phyloP scores from a whole-genome alignment of 2,113 vertebrate species.

The Scomber colias region DNA sequence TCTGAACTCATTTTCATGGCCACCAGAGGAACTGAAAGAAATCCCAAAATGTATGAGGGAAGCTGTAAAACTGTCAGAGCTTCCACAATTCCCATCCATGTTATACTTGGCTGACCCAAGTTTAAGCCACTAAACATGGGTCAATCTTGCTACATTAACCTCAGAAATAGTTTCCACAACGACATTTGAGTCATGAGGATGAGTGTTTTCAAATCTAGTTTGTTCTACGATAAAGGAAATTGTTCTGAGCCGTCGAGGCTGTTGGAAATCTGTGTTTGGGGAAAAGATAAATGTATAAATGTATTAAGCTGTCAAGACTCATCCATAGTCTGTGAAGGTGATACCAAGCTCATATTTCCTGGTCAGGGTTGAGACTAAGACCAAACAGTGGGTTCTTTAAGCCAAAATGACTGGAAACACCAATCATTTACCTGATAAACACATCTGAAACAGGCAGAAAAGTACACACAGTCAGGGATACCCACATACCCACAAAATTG shows the following conservation, averaged over 20 bases:
- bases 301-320: slow-evolving; percentile 2
- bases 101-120: neutral
- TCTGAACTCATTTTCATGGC: neutral
- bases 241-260: neutral
- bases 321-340: slow-evolving; percentile 7
- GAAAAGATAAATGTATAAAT: slow-evolving; percentile 8
- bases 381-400: neutral
- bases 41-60: neutral
- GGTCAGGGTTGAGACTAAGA: neutral
- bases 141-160: neutral
- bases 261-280: slow-evolving; percentile 2
- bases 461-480: neutral
- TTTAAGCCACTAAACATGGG: neutral
- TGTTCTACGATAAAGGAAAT: neutral
- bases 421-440: neutral
- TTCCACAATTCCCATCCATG: neutral
- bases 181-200: neutral
- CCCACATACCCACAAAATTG: slow-evolving; percentile 17
- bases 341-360: slow-evolving; percentile 3
- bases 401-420: slow-evolving; percentile 11
- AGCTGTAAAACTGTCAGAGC: neutral
- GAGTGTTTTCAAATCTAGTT: slow-evolving; percentile 13
- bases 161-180: neutral
- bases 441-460: neutral
- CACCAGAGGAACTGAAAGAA: neutral